A percentile compares a stretch with the other conserved stretches of the same genome.
Evolutionary conservation across 2,797 vertebrate species (phyloP).

Genomic region (Eidolon dupreanum): DNA sequence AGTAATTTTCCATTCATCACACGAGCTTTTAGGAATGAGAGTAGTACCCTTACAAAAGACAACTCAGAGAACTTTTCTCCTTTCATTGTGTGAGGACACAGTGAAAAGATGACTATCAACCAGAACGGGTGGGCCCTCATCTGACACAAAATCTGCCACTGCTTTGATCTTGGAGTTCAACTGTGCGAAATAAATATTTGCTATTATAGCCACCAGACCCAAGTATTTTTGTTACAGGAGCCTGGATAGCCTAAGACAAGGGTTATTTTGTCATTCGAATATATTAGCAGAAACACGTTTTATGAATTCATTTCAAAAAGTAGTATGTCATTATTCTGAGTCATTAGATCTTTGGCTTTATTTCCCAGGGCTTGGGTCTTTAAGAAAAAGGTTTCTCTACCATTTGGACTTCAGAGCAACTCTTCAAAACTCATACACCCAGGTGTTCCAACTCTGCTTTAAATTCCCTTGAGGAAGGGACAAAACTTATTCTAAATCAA

Average conservation of each 20-base stretch:
- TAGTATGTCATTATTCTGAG: not conserved
- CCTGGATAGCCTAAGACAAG: not conserved
- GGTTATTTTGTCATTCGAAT: not conserved
- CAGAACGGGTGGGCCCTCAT: not conserved
- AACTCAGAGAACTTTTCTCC: not conserved
- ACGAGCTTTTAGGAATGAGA: not conserved
- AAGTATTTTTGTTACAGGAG: not conserved
- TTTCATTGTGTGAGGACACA: not conserved
- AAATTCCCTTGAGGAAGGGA: not conserved
- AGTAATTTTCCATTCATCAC: no score
- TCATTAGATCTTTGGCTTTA: not conserved
- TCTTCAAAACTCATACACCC: constrained; percentile 5
- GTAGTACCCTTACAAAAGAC: not conserved
- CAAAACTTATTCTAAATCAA: not conserved
- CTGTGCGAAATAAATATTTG: not conserved
- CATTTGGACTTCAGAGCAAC: not conserved
- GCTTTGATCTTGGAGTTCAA: not conserved
- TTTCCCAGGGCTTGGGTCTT: not conserved
- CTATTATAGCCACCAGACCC: not conserved
- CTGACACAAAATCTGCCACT: not conserved
- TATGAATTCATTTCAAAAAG: constrained; percentile 13
- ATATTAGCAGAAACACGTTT: not conserved
- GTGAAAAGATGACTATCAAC: not conserved
- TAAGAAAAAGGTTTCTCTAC: constrained; percentile 30
- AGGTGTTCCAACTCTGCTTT: not conserved